Percentiles rank a stretch among this genome's conserved stretches.
phyloP scores from a whole-genome alignment of 2,113 vertebrate species.

The Embiotoca jacksoni region DNA sequence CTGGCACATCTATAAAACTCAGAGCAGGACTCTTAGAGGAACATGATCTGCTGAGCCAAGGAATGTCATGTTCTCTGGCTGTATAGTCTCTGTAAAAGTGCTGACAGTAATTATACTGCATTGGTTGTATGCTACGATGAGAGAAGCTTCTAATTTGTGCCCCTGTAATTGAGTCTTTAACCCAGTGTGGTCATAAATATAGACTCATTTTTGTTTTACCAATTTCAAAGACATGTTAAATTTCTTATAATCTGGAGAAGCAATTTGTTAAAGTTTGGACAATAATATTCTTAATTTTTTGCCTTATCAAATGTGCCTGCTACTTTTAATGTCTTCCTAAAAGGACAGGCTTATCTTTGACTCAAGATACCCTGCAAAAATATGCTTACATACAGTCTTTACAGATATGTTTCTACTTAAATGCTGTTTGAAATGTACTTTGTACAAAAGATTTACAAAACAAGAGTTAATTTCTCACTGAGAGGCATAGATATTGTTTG shows the following conservation, averaged over 20 bases:
- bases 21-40: slow-evolving; percentile 15
- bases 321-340: neutral
- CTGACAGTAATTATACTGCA: slow-evolving; percentile 60
- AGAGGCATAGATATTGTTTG: too few relatives aligned
- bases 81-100: slow-evolving; percentile 32
- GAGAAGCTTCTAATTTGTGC: slow-evolving; percentile 55
- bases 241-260: neutral
- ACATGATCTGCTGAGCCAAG: slow-evolving; percentile 45
- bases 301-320: too few relatives aligned
- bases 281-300: slow-evolving; percentile 7
- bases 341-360: neutral
- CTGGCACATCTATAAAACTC: slow-evolving; percentile 30
- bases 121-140: slow-evolving; percentile 40
- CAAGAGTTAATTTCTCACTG: neutral
- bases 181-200: slow-evolving; percentile 4
- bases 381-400: neutral
- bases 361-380: neutral
- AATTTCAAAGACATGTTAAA: slow-evolving; percentile 9
- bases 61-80: slow-evolving; percentile 57
- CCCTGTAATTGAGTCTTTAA: slow-evolving; percentile 61
- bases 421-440: neutral
- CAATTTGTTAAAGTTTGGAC: neutral
- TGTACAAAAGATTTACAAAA: neutral
- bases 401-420: neutral
- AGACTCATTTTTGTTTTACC: neutral